Percentiles rank a stretch among this genome's conserved stretches.
Evolutionary conservation across 1,140 invertebrate genomes (phyloP).

Genomic region (Pseudomyrmex dendroicus): DNA sequence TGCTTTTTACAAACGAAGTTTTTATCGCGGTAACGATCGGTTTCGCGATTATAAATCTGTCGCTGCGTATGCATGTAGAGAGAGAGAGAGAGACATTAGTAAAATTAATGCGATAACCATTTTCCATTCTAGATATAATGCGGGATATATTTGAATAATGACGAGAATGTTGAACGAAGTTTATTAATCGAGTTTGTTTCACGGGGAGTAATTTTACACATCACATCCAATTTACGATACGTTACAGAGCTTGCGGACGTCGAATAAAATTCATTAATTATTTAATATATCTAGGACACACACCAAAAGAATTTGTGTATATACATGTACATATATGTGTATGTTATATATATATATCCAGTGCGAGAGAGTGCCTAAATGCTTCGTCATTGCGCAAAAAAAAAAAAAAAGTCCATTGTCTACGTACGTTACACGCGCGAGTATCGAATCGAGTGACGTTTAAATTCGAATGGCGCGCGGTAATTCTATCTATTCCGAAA

Average conservation of each 20-base stretch:
- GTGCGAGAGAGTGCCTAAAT: slow-evolving; percentile 27
- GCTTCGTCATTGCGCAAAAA: slow-evolving; percentile 35
- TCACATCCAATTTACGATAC: slow-evolving; percentile 6
- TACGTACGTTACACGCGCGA: neutral
- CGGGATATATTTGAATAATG: neutral
- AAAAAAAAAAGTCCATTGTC: slow-evolving; percentile 34
- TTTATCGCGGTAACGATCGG: neutral
- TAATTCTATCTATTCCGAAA: neutral
- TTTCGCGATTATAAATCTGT: neutral
- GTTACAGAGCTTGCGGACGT: neutral
- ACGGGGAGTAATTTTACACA: neutral
- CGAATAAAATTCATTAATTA: neutral
- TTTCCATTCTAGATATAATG: no score
- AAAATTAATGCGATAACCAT: neutral
- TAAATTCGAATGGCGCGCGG: neutral
- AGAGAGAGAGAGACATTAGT: neutral
- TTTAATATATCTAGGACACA: slow-evolving; percentile 17
- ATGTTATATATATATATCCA: neutral
- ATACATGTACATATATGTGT: neutral
- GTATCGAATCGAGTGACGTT: slow-evolving; percentile 43
- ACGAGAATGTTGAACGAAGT: neutral
- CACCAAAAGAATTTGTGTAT: no score
- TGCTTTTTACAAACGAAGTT: slow-evolving; percentile 5
- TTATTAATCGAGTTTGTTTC: slow-evolving; percentile 14
- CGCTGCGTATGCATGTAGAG: neutral